A percentile compares a stretch with the other conserved stretches of the same genome.
Evolutionary conservation across 1,140 invertebrate genomes (phyloP).

Genomic region (Pinna nobilis): DNA sequence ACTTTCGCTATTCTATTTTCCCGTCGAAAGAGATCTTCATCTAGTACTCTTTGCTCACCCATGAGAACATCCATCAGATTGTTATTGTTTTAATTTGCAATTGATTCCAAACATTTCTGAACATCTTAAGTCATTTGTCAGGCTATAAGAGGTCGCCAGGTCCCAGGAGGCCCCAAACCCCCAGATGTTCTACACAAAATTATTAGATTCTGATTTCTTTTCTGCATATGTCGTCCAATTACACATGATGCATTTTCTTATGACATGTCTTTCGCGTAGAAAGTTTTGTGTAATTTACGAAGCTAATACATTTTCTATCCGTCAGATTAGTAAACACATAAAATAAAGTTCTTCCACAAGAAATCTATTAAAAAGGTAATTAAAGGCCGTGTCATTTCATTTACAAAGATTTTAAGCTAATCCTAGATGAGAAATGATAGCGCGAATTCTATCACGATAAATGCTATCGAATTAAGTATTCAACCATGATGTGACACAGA

Average conservation of each 20-base stretch:
- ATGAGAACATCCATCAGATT: not conserved
- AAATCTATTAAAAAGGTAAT: conserved; percentile 47
- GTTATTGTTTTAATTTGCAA: conserved; percentile 13
- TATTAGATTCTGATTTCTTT: conserved; percentile 12
- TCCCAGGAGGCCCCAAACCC: conserved; percentile 2
- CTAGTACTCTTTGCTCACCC: not conserved
- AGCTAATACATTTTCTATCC: conserved; percentile 44
- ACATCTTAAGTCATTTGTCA: conserved; percentile 36
- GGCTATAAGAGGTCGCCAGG: conserved; percentile 24
- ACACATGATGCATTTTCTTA: not conserved
- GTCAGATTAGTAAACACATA: conserved; percentile 35
- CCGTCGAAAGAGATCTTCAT: no score
- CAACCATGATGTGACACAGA: not conserved
- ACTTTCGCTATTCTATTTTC: conserved; percentile 9
- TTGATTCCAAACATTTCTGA: conserved; percentile 11
- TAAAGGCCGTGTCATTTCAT: conserved; percentile 43
- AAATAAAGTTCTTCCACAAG: conserved; percentile 32
- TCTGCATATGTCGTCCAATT: not conserved
- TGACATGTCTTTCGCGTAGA: no score
- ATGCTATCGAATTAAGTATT: not conserved
- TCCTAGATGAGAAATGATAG: conserved; percentile 19
- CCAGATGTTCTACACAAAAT: conserved; percentile 33
- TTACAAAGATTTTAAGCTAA: conserved; percentile 31
- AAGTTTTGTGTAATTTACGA: conserved; percentile 43
- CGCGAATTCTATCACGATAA: not conserved